Percentiles rank a stretch among this genome's conserved stretches.
Conservation (phyloP, 2,797 vertebrate genomes). For the Pterois miles region DNA sequence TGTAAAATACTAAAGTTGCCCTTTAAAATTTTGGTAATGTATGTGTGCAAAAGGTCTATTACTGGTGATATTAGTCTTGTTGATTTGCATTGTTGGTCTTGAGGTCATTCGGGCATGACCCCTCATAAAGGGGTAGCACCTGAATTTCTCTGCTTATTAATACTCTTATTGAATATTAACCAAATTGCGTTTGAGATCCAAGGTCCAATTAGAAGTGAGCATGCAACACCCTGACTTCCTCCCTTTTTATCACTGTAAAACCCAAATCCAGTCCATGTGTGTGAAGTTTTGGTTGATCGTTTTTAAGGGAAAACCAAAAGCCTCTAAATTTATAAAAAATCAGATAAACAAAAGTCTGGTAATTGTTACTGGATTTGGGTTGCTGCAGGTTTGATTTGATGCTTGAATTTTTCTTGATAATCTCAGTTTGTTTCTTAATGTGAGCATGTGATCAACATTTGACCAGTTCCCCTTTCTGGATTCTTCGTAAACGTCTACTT, state of each 20-base stretch:
- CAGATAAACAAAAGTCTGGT: background rate
- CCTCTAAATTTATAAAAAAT: background rate
- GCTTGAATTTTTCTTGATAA: slow-evolving; percentile 4
- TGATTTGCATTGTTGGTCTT: slow-evolving; percentile 19
- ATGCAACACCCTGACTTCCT: slow-evolving; percentile 25
- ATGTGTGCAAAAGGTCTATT: background rate
- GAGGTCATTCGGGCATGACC: background rate
- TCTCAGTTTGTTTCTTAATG: slow-evolving; percentile 5
- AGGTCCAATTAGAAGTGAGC: slow-evolving; percentile 3
- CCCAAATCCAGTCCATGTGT: slow-evolving; percentile 39
- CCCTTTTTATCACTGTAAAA: slow-evolving; percentile 34
- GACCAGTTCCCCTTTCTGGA: background rate
- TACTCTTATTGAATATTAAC: slow-evolving; percentile 5
- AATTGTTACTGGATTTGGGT: slow-evolving; percentile 49
- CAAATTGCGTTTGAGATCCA: background rate
- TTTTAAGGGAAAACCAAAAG: background rate
- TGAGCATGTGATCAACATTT: slow-evolving; percentile 40
- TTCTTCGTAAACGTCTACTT: background rate
- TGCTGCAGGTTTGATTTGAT: slow-evolving; percentile 44
- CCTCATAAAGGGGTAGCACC: background rate
- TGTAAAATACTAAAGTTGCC: too few species aligned
- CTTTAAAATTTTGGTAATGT: background rate
- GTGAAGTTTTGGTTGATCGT: background rate
- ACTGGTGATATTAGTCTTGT: slow-evolving; percentile 5
- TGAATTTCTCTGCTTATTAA: slow-evolving; percentile 1